Conservation (phyloP, 2,113 vertebrate species). For the Pseudonaja textilis region DNA sequence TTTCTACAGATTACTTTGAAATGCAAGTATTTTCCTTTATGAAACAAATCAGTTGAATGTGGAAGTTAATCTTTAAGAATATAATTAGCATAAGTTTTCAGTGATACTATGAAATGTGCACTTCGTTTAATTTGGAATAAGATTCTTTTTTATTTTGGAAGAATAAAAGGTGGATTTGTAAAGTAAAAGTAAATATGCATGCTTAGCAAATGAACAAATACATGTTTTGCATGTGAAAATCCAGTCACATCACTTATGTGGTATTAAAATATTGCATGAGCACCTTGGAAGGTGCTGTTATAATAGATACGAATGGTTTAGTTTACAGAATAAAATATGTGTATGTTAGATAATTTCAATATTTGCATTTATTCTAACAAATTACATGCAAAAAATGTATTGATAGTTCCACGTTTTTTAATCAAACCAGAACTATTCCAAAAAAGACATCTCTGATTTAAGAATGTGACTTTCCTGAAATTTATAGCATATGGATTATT, state of each 20-base stretch:
- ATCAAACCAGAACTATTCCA: background rate
- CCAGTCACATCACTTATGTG: background rate
- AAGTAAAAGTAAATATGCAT: background rate
- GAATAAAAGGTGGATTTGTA: background rate
- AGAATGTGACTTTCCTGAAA: background rate
- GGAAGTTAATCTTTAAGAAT: background rate
- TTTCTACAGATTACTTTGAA: background rate
- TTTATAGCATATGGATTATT: background rate
- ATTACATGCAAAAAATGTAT: background rate
- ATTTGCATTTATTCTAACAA: background rate
- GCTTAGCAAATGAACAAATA: background rate
- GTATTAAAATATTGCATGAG: background rate
- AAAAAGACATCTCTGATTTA: background rate
- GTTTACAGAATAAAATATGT: background rate
- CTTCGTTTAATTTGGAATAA: background rate
- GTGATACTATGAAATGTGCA: background rate
- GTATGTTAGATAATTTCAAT: background rate
- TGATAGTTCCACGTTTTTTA: background rate
- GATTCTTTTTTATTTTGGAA: background rate
- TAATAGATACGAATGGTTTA: background rate
- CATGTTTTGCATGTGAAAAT: background rate
- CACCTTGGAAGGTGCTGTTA: background rate
- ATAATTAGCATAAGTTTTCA: background rate
- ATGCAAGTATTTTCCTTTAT: background rate
- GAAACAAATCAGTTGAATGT: background rate